These are phyloP conservation scores for Motacilla tschutschensis DNA, from an alignment of 2,113 vertebrate species.

Conservation along the genomic window DNA sequence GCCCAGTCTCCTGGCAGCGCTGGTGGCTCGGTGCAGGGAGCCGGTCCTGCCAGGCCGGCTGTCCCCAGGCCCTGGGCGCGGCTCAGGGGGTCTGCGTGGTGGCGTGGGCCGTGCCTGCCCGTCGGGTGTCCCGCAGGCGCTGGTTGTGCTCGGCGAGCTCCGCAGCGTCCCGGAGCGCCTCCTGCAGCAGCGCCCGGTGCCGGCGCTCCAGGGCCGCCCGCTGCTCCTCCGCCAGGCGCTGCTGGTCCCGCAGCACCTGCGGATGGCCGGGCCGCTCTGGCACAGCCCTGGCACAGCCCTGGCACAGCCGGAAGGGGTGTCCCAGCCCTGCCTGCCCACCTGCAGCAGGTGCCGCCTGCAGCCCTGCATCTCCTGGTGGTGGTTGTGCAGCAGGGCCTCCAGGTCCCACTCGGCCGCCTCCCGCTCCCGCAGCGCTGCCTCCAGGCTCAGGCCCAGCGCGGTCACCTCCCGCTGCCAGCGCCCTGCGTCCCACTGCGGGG, in stretches of 20 bases:
- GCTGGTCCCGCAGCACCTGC: conserved; percentile 82
- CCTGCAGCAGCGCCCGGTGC: conserved; percentile 72
- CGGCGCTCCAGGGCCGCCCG: conserved; percentile 61
- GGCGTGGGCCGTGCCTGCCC: neutral
- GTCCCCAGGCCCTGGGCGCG: accelerated
- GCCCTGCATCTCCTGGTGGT: conserved; percentile 64
- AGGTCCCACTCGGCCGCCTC: conserved; percentile 72
- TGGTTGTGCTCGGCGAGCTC: conserved; percentile 76
- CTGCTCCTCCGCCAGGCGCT: conserved; percentile 73
- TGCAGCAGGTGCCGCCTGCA: conserved; percentile 76
- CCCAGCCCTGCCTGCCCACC: conserved; percentile 63
- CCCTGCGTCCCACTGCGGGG: conserved; percentile 34
- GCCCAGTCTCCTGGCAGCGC: accelerated
- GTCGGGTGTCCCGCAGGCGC: conserved; percentile 68
- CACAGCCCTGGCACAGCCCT: neutral
- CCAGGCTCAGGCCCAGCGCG: conserved; percentile 74
- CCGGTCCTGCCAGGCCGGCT: accelerated
- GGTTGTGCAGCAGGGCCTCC: conserved; percentile 58
- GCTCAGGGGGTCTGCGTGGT: neutral
- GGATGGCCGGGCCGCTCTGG: no score
- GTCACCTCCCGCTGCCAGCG: conserved; percentile 68
- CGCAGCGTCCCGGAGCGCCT: conserved; percentile 71
- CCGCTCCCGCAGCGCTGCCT: conserved; percentile 73
- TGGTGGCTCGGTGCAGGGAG: neutral
- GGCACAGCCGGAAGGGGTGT: accelerated